phyloP scores from a whole-genome alignment of 37 sponge, comb jelly and placozoan genomes.

The Eunapius fragilis region DNA sequence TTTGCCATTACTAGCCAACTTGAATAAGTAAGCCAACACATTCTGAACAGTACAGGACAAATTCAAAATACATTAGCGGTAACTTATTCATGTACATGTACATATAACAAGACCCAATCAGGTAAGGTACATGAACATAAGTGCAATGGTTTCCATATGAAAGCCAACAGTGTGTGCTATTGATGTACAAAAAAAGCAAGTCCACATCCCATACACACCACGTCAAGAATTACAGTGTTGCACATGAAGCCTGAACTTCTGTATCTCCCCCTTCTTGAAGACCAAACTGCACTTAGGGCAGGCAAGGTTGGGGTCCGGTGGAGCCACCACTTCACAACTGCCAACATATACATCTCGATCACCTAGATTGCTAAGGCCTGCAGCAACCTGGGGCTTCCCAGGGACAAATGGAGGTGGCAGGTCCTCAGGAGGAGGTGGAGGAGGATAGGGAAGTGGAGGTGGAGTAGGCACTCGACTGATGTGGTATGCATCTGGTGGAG shows the following conservation, averaged over 20 bases:
- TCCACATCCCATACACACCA: no score
- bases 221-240: neutral
- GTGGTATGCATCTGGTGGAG: neutral
- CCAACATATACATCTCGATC: neutral
- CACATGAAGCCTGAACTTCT: conserved; percentile 35
- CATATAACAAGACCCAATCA: no score
- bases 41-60: no score
- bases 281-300: conserved; percentile 28
- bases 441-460: neutral
- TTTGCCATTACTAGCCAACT: no score
- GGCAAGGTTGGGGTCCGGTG: conserved; percentile 43
- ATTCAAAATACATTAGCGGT: no score
- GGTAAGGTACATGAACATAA: no score
- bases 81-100: no score
- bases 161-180: no score
- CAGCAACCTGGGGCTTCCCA: neutral
- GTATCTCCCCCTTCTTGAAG: conserved; percentile 53
- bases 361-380: neutral
- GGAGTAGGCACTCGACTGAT: neutral
- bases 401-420: neutral
- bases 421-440: neutral
- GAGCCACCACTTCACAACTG: neutral
- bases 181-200: no score
- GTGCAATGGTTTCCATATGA: no score
- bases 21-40: no score